Base-by-base conservation (phyloP, 1,140 invertebrate species). In the Drosophila punjabiensis region DNA sequence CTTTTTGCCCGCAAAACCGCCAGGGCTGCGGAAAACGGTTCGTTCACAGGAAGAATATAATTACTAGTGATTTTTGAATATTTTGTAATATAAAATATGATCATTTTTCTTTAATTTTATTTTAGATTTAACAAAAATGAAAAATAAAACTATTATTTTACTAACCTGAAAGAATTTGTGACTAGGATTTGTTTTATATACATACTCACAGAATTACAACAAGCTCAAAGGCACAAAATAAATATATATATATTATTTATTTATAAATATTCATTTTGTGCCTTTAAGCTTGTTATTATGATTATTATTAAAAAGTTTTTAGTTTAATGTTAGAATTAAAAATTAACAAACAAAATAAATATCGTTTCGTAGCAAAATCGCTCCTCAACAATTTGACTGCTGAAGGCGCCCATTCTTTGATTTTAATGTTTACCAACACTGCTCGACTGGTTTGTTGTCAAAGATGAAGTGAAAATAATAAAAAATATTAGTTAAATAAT, bases 1-100 rank as follows among this genome's bases (percentile, higher is more conserved):
- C 28, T 83, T 83, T 83, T 83, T 83, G 74, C 81, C 81, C 81
- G 81, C 81, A 84, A 84, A 84, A 20, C 4, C n/a, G 7, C n/a
- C 63, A 82, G 81, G 82, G 81, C 4, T 79, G 24, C 13, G 10
- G 41, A 56, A 41, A n/a, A 4, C 4, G 5, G 14, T 11, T 14
- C 32, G 32, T 30, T 63, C 59, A 47, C 16, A 11, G 13, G 24
- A 1, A 33, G 0, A 3, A 43, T 10, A 39, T 39, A 8, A n/a
- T 24, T 43, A 18, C 37, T 20, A 9, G 55, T 24, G 14, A 24
- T 32, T 9, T 8, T 32, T 32, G 16, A 52, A 52, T 11, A 11
- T 11, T 52, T 11, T 16, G 11, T 52, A 11, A n/a, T 18, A 32
- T 52, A 52, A 32, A 50, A 48, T 24, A 7, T 28, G 6, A 18